Base-by-base conservation (phyloP, 2,888 invertebrate genomes). In the Agrenia bidenticulata region DNA sequence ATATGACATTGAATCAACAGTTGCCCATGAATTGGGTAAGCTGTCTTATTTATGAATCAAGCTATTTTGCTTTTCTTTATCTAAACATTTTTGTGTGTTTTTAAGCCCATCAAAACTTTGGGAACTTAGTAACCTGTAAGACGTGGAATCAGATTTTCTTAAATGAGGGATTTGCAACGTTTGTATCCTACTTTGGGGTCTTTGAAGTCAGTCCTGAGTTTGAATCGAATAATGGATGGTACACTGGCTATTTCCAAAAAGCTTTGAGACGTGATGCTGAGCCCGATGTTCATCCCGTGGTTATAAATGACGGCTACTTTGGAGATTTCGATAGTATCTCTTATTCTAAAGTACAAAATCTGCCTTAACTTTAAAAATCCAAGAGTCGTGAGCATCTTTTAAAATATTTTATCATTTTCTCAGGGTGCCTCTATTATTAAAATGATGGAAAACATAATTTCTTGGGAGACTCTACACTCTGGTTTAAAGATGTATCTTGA, bases 81-180 rank as follows among this genome's bases (percentile, higher is more conserved):
- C 5, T 9, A 45, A 45, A 45, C n/a, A 45, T 45, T 45, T 45
- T 19, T 57, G 23, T 41, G 15, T 45, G 15, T 45, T 59, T 49
- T 59, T n/a, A 11, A 57, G 58, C 58, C 2, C 58, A 58, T 45
- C 58, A 58, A 45, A 39, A 37, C 17, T 66, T 61, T 53, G 70
- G 70, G 0, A 71, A 71, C 45, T 42, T 68, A 13, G 68, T 71
- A 15, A 70, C 70, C 0, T 53, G 58, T 7, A 66, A 64, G 49
- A 54, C 37, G 7, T 70, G 70, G 70, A 67, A 70, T 41, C 66
- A 70, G 39, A 64, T 68, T 26, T 64, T 61, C 53, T 57, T 68
- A 7, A 68, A 68, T 24, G 65, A 68, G 65, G 63, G 71, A 1
- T 64, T 71, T 54, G 71, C 71, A 17, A 66, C 68, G 1, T 71